A percentile compares a stretch with the other conserved stretches of the same genome.
Evolutionary conservation across 2,113 vertebrate species (phyloP).

Genomic region (Pseudopodoces humilis): DNA sequence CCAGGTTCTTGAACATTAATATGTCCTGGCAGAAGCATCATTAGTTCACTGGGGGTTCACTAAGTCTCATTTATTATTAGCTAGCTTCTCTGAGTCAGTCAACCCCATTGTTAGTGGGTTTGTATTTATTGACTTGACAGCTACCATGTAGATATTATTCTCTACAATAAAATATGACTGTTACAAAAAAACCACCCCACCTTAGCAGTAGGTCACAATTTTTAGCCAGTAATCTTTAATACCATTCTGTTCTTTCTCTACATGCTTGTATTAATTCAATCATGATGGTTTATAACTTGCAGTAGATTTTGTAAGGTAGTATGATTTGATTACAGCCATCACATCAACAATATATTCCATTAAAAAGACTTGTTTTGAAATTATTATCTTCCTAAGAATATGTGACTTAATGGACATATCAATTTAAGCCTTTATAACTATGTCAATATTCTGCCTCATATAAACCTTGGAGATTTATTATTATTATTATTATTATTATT

Average conservation of each 20-base stretch:
- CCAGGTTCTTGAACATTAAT: background rate
- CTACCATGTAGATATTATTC: background rate
- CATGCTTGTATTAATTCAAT: background rate
- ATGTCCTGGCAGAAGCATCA: background rate
- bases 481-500: conserved; percentile 1
- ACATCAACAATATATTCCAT: background rate
- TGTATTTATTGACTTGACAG: background rate
- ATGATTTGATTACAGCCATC: background rate
- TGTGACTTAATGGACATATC: background rate
- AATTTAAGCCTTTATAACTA: background rate
- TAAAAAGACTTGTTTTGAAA: background rate
- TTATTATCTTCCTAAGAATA: background rate
- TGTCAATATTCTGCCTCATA: background rate
- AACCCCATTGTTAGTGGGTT: background rate
- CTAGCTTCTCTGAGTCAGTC: background rate
- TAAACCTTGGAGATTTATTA: background rate
- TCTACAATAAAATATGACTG: background rate
- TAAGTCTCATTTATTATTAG: background rate
- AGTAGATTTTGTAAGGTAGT: background rate
- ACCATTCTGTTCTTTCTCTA: background rate
- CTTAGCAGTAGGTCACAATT: background rate
- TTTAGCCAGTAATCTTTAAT: background rate
- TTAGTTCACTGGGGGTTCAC: background rate
- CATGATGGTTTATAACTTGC: background rate
- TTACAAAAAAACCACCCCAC: background rate